Evolutionary conservation across 2,113 vertebrate species (phyloP).

Genomic region (Micronycteris hirsuta): DNA sequence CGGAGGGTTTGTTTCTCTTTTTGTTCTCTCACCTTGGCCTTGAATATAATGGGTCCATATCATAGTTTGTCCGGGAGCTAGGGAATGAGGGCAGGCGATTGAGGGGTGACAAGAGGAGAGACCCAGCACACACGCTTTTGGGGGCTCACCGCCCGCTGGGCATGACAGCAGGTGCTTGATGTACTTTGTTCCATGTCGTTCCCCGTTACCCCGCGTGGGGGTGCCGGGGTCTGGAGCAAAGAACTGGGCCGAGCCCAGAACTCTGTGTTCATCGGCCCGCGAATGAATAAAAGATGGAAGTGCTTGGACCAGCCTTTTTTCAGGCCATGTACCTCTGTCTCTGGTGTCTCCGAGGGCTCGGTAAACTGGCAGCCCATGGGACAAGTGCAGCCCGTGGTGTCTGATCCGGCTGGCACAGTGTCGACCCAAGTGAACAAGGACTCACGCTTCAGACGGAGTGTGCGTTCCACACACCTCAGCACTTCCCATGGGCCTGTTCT

Average conservation of each 20-base stretch:
- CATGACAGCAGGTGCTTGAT: not conserved
- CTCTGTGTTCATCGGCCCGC: not conserved
- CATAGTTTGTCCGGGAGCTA: not conserved
- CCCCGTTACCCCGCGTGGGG: too few species aligned
- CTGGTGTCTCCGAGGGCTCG: not conserved
- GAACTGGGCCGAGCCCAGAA: not conserved
- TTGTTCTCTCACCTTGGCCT: not conserved
- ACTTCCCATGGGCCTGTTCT: not conserved
- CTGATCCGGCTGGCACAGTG: not conserved
- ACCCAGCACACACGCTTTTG: not conserved
- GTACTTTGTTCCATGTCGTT: not conserved
- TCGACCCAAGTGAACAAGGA: not conserved
- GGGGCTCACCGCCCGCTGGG: not conserved
- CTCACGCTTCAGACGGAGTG: not conserved
- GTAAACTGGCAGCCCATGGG: not conserved
- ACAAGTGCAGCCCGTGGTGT: not conserved
- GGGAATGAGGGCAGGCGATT: not conserved
- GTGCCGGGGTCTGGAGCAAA: not conserved
- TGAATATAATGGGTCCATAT: not conserved
- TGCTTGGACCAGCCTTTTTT: not conserved
- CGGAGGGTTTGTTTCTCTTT: not conserved
- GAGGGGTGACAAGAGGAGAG: not conserved
- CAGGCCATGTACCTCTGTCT: not conserved
- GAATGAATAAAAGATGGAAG: not conserved
- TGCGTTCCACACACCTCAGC: not conserved